A percentile compares a stretch with the other conserved stretches of the same genome.
These are phyloP conservation scores for Calliopum simillimum DNA, from an alignment of 2,888 invertebrate genomes.

Conservation along the genomic window DNA sequence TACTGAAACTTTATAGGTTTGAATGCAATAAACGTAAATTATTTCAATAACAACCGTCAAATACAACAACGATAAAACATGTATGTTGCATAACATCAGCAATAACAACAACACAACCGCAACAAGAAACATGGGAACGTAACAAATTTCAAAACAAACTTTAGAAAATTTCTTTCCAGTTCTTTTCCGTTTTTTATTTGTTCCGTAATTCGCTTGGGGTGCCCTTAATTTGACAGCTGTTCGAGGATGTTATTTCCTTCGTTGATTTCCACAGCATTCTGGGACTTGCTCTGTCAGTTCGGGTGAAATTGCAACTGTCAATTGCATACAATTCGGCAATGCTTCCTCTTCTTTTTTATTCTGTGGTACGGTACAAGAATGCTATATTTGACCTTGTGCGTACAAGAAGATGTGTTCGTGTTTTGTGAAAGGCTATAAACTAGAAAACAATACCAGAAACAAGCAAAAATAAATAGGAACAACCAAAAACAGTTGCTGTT, in stretches of 20 bases:
- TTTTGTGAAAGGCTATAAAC: not conserved
- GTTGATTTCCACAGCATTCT: conserved; percentile 29
- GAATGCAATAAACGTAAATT: too few species aligned
- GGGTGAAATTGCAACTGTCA: conserved; percentile 64
- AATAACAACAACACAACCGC: too few species aligned
- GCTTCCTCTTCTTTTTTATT: conserved; percentile 22
- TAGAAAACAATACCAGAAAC: not conserved
- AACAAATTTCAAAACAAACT: too few species aligned
- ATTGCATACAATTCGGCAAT: conserved; percentile 61
- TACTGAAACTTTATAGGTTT: too few species aligned
- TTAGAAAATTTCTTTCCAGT: too few species aligned
- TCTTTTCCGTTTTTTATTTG: not conserved
- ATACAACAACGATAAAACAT: too few species aligned
- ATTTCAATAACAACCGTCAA: too few species aligned
- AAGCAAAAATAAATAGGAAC: not conserved
- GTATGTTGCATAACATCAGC: too few species aligned
- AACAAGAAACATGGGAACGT: too few species aligned
- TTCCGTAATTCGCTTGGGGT: conserved; percentile 44
- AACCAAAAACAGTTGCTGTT: conserved; percentile 9
- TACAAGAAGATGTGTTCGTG: too few species aligned
- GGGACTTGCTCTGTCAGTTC: conserved; percentile 54
- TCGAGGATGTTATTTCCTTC: conserved; percentile 35
- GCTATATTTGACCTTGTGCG: not conserved
- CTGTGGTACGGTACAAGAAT: not conserved
- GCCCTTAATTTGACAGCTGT: conserved; percentile 47